Evolutionary conservation across 2,113 vertebrate species (phyloP).

Genomic region (Xiphophorus hellerii): DNA sequence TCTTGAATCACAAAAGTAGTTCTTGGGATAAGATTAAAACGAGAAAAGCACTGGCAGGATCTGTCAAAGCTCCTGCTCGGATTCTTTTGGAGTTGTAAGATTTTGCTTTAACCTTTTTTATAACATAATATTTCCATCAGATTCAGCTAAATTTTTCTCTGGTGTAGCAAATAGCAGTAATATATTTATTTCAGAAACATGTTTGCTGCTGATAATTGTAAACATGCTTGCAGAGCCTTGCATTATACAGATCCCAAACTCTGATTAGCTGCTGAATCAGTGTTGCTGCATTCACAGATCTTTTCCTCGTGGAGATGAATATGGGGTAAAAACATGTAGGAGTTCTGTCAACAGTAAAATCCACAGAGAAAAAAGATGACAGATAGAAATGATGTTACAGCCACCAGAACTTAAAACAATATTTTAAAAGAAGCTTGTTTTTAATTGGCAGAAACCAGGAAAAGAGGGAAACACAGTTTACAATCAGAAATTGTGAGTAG

Average conservation of each 20-base stretch:
- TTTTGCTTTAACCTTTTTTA: neutral
- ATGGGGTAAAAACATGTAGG: slow-evolving; percentile 2
- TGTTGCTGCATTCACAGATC: neutral
- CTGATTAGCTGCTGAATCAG: neutral
- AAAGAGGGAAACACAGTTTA: neutral
- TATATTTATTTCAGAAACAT: neutral
- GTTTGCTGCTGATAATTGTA: neutral
- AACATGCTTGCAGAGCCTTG: neutral
- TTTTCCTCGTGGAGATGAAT: neutral
- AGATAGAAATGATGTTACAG: neutral
- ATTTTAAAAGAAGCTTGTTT: no score
- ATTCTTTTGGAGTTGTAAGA: neutral
- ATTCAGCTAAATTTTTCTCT: neutral
- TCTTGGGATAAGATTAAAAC: neutral
- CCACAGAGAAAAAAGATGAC: neutral
- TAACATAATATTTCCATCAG: neutral
- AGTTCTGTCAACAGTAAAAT: slow-evolving; percentile 16
- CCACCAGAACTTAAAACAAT: no score
- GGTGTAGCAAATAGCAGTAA: neutral
- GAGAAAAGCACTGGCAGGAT: neutral
- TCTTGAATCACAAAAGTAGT: neutral
- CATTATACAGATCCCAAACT: neutral
- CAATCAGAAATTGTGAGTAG: neutral
- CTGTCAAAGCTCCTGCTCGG: neutral
- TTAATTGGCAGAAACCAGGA: no score